phyloP scores from a whole-genome alignment of 2,888 invertebrate genomes.

The Clunio marinus region DNA sequence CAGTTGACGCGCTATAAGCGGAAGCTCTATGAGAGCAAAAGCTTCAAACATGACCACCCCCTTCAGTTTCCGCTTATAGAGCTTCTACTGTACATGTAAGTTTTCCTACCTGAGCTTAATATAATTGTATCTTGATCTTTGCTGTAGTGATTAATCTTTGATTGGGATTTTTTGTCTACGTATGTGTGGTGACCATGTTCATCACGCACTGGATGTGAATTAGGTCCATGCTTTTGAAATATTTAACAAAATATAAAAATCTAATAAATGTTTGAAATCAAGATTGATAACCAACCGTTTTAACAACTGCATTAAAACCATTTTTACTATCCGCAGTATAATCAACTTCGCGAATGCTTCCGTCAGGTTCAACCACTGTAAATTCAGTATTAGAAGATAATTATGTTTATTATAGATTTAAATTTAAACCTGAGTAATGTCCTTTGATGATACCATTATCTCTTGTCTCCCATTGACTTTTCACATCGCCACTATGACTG shows the following conservation, averaged over 20 bases:
- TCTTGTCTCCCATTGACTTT: constrained; percentile 58
- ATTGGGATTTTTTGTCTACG: constrained; percentile 47
- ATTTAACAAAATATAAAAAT: not conserved
- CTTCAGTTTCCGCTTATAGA: no score
- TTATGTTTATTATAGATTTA: not conserved
- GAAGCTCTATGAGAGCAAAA: no score
- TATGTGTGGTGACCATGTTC: constrained; percentile 42
- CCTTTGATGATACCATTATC: constrained; percentile 55
- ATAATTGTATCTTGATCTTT: constrained; percentile 51
- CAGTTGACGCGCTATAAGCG: no score
- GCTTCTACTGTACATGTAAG: no score
- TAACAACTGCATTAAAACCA: constrained; percentile 57
- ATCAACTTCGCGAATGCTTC: constrained; percentile 53
- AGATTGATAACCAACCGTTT: constrained; percentile 44
- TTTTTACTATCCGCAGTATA: constrained; percentile 56
- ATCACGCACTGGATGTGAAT: constrained; percentile 42
- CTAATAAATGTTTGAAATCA: not conserved
- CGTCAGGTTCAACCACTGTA: constrained; percentile 64
- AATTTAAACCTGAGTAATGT: constrained; percentile 51
- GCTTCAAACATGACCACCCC: no score
- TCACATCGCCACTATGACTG: constrained; percentile 56
- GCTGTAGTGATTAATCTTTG: constrained; percentile 52
- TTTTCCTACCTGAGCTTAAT: constrained; percentile 49
- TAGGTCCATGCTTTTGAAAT: constrained; percentile 48
- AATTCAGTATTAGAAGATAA: not conserved